These are phyloP conservation scores for Eupithecia tripunctaria DNA, from an alignment of 2,888 invertebrate species.

Conservation along the genomic window DNA sequence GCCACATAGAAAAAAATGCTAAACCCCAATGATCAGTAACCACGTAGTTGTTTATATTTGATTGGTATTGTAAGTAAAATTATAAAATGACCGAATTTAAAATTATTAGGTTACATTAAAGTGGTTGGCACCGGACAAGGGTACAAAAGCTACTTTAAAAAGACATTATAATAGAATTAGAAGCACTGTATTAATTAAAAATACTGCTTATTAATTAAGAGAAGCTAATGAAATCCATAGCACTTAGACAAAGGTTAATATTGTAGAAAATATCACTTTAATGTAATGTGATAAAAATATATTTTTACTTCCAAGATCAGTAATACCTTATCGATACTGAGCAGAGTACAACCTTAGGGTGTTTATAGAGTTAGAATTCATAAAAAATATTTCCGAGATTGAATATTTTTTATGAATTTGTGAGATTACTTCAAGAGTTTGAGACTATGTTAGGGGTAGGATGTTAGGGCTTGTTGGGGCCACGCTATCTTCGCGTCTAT, in stretches of 20 bases:
- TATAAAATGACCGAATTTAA: neutral
- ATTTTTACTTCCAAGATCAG: slow-evolving; percentile 53
- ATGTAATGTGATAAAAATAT: slow-evolving; percentile 75
- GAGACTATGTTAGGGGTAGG: slow-evolving; percentile 66
- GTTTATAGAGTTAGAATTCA: slow-evolving; percentile 29
- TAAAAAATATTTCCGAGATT: slow-evolving; percentile 19
- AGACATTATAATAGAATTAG: slow-evolving; percentile 60
- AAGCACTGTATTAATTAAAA: slow-evolving; percentile 66
- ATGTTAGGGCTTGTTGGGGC: slow-evolving; percentile 87
- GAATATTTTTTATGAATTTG: slow-evolving; percentile 28
- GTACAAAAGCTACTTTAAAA: slow-evolving; percentile 80
- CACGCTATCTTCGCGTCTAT: slow-evolving; percentile 98
- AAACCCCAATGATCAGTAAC: neutral
- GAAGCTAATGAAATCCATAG: slow-evolving; percentile 64
- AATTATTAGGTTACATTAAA: neutral
- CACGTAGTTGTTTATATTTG: neutral
- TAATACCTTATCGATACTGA: slow-evolving; percentile 57
- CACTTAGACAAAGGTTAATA: slow-evolving; percentile 65
- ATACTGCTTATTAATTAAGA: slow-evolving; percentile 66
- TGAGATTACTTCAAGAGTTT: slow-evolving; percentile 32
- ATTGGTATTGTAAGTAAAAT: neutral
- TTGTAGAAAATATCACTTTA: slow-evolving; percentile 80
- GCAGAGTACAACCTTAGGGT: slow-evolving; percentile 51
- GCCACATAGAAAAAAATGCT: neutral
- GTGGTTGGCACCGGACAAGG: slow-evolving; percentile 43